Percentiles rank a stretch among this genome's conserved stretches.
These are phyloP conservation scores for Caerostris darwini DNA, from an alignment of 1,140 invertebrate species.

Conservation along the genomic window DNA sequence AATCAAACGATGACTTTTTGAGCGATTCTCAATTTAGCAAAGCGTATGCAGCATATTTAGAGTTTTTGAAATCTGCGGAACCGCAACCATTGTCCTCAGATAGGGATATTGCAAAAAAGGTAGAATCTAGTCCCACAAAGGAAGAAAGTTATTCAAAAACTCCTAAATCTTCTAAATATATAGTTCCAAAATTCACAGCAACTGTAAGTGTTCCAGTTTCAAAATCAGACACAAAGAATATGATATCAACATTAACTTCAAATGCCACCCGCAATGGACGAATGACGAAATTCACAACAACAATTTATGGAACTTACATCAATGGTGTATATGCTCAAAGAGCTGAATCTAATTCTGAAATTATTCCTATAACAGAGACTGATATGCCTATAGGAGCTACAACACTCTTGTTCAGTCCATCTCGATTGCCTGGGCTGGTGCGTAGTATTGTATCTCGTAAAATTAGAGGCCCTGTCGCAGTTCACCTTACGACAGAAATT, in stretches of 20 bases:
- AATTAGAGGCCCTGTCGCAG: conserved; percentile 82
- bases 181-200: conserved; percentile 24
- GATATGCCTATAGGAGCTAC: not conserved
- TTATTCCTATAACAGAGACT: conserved; percentile 63
- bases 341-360: conserved; percentile 78
- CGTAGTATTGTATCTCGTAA: conserved; percentile 87
- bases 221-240: conserved; percentile 79
- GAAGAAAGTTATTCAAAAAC: not conserved
- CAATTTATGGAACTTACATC: conserved; percentile 82
- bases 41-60: conserved; percentile 71
- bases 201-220: not conserved
- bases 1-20: conserved; percentile 55
- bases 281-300: conserved; percentile 81
- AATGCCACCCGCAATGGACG: conserved; percentile 80
- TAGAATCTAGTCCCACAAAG: not conserved
- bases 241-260: conserved; percentile 80
- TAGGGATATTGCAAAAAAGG: not conserved
- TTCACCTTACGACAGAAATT: conserved; percentile 88
- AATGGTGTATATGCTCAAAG: conserved; percentile 84
- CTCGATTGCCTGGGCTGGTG: conserved; percentile 50
- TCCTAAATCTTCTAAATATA: not conserved
- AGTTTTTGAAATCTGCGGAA: conserved; percentile 52
- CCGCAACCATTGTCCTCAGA: not conserved
- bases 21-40: conserved; percentile 68
- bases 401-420: conserved; percentile 41